Conservation (phyloP, 1,140 invertebrate species). For the roundworm (Caenorhabditis elegans) region DNA sequence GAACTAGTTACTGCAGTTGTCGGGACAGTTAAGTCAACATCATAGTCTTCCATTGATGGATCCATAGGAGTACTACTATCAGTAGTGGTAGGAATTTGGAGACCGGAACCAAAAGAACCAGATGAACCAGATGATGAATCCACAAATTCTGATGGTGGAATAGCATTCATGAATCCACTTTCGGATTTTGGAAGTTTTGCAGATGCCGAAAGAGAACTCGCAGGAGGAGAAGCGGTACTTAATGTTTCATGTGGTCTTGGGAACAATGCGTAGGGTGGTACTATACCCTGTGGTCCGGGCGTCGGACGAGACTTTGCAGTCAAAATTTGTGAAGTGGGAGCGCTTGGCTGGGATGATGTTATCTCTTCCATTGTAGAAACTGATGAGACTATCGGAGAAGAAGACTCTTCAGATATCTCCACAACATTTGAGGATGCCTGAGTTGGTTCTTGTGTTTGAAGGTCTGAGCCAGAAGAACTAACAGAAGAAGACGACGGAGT, state of each 20-base stretch:
- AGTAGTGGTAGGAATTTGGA: not conserved
- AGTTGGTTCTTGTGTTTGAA: no score
- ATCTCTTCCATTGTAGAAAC: no score
- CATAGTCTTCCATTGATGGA: not conserved
- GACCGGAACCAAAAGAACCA: not conserved
- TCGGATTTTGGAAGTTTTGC: not conserved
- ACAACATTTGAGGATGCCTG: no score
- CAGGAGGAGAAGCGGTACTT: not conserved
- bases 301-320: no score
- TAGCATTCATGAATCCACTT: not conserved
- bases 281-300: not conserved
- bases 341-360: no score
- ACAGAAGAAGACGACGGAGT: no score
- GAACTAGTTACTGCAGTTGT: not conserved
- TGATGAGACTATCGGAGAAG: no score
- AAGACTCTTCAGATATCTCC: no score
- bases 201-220: not conserved
- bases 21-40: not conserved
- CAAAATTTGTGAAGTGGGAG: no score
- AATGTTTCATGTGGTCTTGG: not conserved
- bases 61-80: constrained; percentile 2
- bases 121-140: not conserved
- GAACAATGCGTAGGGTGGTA: not conserved
- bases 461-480: no score
- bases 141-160: not conserved